A percentile compares a stretch with the other conserved stretches of the same genome.
phyloP scores from a whole-genome alignment of 2,113 vertebrate species.

The Gymnobelideus leadbeateri region DNA sequence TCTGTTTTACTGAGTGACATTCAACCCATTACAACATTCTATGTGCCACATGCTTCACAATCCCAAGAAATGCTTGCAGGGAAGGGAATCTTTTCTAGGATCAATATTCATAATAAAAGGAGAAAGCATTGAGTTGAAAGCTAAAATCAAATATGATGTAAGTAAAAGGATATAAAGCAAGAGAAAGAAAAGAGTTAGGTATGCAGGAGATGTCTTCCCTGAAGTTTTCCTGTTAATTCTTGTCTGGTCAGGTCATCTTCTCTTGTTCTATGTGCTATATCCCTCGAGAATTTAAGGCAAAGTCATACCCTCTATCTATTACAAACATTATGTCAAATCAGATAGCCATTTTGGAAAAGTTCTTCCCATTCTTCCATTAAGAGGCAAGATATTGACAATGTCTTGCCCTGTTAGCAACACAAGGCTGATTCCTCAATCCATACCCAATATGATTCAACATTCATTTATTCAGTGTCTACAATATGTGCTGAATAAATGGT shows the following conservation, averaged over 20 bases:
- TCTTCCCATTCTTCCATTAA: neutral
- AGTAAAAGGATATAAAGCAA: neutral
- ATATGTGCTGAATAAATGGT: too few species aligned
- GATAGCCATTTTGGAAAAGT: neutral
- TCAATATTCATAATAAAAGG: neutral
- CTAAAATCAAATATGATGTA: neutral
- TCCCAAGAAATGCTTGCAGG: neutral
- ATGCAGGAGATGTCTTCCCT: neutral
- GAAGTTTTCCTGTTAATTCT: neutral
- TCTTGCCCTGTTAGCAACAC: neutral
- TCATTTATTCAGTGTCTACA: neutral
- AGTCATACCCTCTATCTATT: neutral
- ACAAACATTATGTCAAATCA: neutral
- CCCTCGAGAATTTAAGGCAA: neutral
- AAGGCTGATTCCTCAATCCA: neutral
- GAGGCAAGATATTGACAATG: neutral
- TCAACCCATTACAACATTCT: neutral
- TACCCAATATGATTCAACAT: neutral
- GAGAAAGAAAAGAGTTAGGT: neutral
- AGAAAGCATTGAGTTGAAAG: neutral
- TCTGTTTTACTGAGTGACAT: neutral
- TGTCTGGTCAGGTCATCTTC: neutral
- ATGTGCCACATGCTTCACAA: neutral
- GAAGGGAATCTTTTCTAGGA: neutral
- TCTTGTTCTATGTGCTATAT: neutral